Evolutionary conservation across 37 sponge, comb jelly and placozoan genomes (phyloP).

Genomic region (Amphimedon queenslandica): DNA sequence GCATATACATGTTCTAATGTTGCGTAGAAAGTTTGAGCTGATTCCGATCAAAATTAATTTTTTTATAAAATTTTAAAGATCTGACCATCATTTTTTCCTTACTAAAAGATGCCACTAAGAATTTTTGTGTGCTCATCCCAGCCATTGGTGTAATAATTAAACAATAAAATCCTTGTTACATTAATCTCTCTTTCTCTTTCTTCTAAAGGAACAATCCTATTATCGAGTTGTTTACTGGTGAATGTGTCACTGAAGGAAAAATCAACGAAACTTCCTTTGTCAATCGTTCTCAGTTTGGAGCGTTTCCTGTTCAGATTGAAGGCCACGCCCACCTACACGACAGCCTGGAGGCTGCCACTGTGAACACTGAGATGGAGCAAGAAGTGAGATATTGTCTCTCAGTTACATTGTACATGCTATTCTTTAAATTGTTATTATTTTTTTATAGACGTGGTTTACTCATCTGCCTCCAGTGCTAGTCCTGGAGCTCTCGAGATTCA

Average conservation of each 20-base stretch:
- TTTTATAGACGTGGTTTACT: constrained; percentile 51
- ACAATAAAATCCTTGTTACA: background rate
- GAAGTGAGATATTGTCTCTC: constrained; percentile 15
- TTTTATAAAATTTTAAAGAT: no score
- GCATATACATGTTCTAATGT: no score
- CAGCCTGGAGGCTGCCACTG: constrained; percentile 55
- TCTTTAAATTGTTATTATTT: background rate
- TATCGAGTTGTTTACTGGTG: constrained; percentile 50
- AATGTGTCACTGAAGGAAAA: constrained; percentile 44
- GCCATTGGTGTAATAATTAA: background rate
- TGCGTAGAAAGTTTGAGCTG: no score
- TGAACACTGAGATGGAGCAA: constrained; percentile 45
- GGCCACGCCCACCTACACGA: constrained; percentile 67
- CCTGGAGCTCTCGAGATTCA: constrained; percentile 64
- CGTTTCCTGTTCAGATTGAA: constrained; percentile 59
- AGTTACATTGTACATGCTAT: background rate
- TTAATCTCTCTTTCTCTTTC: constrained; percentile 1
- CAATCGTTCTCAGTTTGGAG: constrained; percentile 57
- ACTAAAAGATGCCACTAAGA: no score
- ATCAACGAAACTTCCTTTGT: constrained; percentile 35
- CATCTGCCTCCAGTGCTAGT: constrained; percentile 69
- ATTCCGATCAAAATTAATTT: no score
- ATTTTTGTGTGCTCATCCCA: no score
- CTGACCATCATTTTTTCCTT: no score
- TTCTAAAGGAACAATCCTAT: constrained; percentile 45